Base-by-base conservation (phyloP, 2,888 invertebrate species). In the Balanococcus diminutus region DNA sequence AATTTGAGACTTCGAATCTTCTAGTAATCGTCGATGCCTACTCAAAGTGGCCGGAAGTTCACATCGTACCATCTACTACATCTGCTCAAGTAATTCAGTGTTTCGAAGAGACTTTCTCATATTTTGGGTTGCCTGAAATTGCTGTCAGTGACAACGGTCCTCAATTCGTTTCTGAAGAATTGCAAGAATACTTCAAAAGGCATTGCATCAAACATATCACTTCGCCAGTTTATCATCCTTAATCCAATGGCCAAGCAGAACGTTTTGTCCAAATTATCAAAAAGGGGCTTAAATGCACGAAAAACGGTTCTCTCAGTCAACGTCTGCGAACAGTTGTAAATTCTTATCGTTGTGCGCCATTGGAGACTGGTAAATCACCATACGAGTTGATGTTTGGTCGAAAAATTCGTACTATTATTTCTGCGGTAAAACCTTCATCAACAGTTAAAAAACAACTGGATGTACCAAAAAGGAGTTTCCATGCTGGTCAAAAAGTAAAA, bases 1-100 rank as follows among this genome's bases (percentile, higher is more conserved):
- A 56, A 0, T 87, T 87, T 86, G 19, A 75, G 1, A 84, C 82
- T 11, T 51, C 39, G 16, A 84, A 72, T 46, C 86, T 87, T 36
- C n/a, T 87, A 19, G 86, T 88, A 2, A 42, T 87, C 22, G 84
- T 87, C 14, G 51, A 72, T 86, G 75, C 25, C 51, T 75, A 51
- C n/a, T 51, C 46, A 3, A n/a, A 51, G n/a, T 51, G 46, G 19
- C 46, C 6, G 1, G 46, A 51, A n/a, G 46, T 51, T n/a, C n/a
- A n/a, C 46, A 51, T n/a, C 2, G 46, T 51, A 4, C 46, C 46
- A 0, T n/a, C 16, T n/a, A 51, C n/a, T 1, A 4, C 46, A 51
- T 16, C 46, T 42, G 42, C 16, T 51, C 46, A 51, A n/a, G 42
- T 42, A 42, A 14, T 42, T 42, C 16, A 51, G 6, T n/a, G 19